phyloP scores from a whole-genome alignment of 2,113 vertebrate genomes.

The Trinectes maculatus region DNA sequence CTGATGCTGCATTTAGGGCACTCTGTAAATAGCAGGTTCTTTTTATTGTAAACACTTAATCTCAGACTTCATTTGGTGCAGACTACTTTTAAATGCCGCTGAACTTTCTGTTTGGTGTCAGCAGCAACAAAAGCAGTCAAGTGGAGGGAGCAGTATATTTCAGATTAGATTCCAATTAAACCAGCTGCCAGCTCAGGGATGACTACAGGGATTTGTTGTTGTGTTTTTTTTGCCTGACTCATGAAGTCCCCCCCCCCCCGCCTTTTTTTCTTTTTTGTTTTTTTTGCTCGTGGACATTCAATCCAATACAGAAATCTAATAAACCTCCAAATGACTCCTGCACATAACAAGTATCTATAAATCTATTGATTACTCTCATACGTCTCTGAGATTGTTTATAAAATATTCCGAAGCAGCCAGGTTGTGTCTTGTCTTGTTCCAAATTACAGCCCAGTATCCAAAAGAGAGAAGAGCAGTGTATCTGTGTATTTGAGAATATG shows the following conservation, averaged over 20 bases:
- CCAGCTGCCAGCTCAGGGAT: background rate
- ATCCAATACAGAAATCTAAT: background rate
- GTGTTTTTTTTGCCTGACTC: background rate
- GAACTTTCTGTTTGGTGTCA: background rate
- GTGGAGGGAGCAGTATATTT: background rate
- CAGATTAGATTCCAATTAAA: constrained; percentile 19
- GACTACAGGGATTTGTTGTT: background rate
- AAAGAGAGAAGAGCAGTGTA: too few species aligned
- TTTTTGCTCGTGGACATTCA: background rate
- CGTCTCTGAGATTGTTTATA: too few species aligned
- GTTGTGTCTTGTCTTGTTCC: too few species aligned
- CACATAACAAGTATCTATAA: background rate
- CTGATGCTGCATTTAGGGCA: constrained; percentile 8
- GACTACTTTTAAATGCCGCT: background rate
- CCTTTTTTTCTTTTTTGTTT: background rate
- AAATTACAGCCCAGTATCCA: too few species aligned
- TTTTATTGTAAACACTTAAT: background rate
- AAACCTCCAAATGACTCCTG: background rate
- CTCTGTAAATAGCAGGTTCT: constrained; percentile 5
- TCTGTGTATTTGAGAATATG: too few species aligned
- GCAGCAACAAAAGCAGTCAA: background rate
- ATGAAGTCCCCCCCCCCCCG: background rate
- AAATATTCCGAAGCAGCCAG: too few species aligned
- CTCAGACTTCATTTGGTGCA: background rate
- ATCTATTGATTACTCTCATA: too few species aligned